Base-by-base conservation (phyloP, 2,888 invertebrate genomes). In the Galeruca laticollis region DNA sequence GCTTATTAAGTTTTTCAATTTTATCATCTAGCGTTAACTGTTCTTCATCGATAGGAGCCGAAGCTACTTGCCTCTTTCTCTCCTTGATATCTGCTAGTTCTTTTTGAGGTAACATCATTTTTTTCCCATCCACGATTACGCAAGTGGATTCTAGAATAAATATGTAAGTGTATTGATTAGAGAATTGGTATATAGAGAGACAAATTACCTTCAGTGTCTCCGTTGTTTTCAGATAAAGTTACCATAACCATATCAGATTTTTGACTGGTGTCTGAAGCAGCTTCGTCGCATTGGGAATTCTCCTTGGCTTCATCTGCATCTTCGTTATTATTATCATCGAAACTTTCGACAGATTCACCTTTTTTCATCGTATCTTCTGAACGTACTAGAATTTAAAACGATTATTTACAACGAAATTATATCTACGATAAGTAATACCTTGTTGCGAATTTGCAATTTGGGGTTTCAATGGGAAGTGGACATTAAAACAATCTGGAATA, bases 121-220 rank as follows among this genome's bases (percentile, higher is more conserved):
- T 82, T 59, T 82, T 76, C 3, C 83, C 84, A 56, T 84, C 81
- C 20, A 84, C 79, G 37, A 78, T 74, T 10, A 85, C 77, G 65
- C 80, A 82, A 15, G 82, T 84, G 71, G 79, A 84, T 49, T 79
- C 83, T 80, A 72, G 11, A 76, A 74, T 43, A 69, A 66, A 66
- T 43, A 66, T 11, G 2, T n/a, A 6, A 9, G 43, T n/a, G n/a
- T n/a, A n/a, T n/a, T n/a, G n/a, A n/a, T n/a, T n/a, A n/a, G n/a
- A n/a, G n/a, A n/a, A n/a, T n/a, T n/a, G n/a, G n/a, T 26, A 26
- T n/a, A 31, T 13, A 18, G 2, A 37, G 47, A 21, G n/a, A 35
- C 11, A 37, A 68, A 67, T 37, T 61, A 75, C 77, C 78, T 68
- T 71, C 73, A 62, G 76, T 75, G 15, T 74, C 75, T 51, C 78